Conservation (phyloP, 2,113 vertebrate species). For the Laterallus jamaicensis region DNA sequence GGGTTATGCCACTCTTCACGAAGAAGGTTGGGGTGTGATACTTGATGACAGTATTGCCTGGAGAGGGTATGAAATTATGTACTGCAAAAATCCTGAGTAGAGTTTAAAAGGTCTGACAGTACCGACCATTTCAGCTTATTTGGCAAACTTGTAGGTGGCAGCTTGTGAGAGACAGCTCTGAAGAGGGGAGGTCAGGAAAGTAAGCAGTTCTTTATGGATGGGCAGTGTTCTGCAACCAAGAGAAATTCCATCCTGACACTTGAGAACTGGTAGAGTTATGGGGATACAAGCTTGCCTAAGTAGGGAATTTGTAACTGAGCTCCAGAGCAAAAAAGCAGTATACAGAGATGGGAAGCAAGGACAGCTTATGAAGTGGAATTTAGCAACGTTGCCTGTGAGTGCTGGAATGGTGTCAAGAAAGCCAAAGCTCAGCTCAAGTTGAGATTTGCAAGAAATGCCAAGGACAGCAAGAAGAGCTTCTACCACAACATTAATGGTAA, state of each 20-base stretch:
- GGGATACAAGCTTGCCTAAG: background rate
- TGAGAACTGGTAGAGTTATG: background rate
- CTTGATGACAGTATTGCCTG: background rate
- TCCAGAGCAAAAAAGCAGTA: background rate
- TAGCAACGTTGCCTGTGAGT: background rate
- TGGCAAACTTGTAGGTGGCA: background rate
- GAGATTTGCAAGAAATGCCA: background rate
- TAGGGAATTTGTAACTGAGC: background rate
- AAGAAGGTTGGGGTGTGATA: background rate
- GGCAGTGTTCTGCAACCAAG: background rate
- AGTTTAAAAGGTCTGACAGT: background rate
- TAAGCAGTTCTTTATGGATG: background rate
- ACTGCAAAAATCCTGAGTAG: background rate
- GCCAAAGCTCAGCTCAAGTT: background rate
- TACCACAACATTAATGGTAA: background rate
- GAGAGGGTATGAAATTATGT: background rate
- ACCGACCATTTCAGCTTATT: background rate
- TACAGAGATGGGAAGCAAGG: background rate
- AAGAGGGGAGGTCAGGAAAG: background rate
- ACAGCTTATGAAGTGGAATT: background rate
- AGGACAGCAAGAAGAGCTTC: background rate
- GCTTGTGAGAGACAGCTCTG: background rate
- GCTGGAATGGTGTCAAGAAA: background rate
- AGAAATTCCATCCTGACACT: background rate
- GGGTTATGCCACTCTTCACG: background rate